phyloP scores from a whole-genome alignment of 2,797 vertebrate species.

The Knipowitschia caucasica region DNA sequence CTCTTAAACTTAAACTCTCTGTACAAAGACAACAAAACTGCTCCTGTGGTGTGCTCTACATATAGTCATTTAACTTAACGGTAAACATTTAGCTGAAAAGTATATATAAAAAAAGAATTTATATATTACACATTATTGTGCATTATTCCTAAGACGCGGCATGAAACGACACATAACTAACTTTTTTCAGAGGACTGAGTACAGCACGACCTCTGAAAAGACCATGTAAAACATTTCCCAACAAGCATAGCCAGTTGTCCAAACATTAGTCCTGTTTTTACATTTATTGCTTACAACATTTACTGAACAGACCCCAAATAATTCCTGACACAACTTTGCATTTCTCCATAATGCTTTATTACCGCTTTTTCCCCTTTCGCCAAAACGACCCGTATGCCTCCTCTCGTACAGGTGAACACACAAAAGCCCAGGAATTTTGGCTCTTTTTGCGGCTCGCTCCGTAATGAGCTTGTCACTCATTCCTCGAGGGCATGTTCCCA shows the following conservation, averaged over 20 bases:
- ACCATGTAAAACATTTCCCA: not conserved
- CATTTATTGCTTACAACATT: not conserved
- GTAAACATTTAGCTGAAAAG: too few relatives aligned
- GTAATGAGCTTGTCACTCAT: slow-evolving; percentile 67
- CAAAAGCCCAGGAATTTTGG: slow-evolving; percentile 59
- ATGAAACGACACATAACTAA: too few relatives aligned
- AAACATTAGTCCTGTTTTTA: not conserved
- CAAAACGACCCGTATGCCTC: slow-evolving; percentile 36
- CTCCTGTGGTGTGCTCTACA: too few relatives aligned
- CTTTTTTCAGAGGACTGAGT: too few relatives aligned
- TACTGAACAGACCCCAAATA: not conserved
- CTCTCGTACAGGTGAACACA: slow-evolving; percentile 59
- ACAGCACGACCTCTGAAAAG: not conserved
- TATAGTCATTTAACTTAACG: too few relatives aligned
- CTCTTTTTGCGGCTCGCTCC: slow-evolving; percentile 26
- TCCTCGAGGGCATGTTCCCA: slow-evolving; percentile 54
- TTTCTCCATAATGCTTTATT: slow-evolving; percentile 2
- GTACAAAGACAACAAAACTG: too few relatives aligned
- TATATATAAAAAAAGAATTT: too few relatives aligned
- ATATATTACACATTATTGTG: too few relatives aligned
- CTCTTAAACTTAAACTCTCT: too few relatives aligned
- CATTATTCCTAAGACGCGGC: too few relatives aligned
- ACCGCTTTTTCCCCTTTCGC: slow-evolving; percentile 20
- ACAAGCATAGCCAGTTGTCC: not conserved
- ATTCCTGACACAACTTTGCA: not conserved